Evolutionary conservation across 1,140 invertebrate genomes (phyloP).

Genomic region (Zaprionus vittiger): DNA sequence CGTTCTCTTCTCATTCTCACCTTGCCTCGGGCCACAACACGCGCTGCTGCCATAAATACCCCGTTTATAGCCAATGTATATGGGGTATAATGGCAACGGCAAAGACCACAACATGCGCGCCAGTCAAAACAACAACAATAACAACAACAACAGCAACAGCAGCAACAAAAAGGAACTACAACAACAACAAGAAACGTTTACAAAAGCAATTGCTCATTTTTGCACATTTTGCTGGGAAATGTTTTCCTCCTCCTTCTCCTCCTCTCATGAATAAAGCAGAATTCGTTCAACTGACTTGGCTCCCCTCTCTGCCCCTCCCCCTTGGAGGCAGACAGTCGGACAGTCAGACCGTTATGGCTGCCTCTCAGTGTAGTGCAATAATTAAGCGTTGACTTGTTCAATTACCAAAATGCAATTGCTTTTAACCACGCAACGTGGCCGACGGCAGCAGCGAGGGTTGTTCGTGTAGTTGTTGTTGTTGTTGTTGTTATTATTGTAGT

Average conservation of each 20-base stretch:
- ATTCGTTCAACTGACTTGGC: conserved; percentile 31
- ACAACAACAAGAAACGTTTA: conserved; percentile 39
- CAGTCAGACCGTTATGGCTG: conserved; percentile 74
- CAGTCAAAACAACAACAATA: conserved; percentile 6
- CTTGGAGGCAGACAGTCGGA: conserved; percentile 35
- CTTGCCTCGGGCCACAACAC: neutral
- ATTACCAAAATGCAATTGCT: conserved; percentile 81
- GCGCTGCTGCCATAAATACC: conserved; percentile 15
- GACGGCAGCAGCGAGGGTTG: conserved; percentile 7
- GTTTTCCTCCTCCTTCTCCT: conserved; percentile 21
- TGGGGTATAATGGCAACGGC: conserved; percentile 43
- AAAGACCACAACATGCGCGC: conserved; percentile 37
- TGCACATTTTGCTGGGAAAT: conserved; percentile 69
- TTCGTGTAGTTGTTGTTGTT: conserved; percentile 2
- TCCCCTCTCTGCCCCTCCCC: neutral
- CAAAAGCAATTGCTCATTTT: conserved; percentile 74
- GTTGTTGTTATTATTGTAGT: neutral
- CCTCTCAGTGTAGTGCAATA: conserved; percentile 68
- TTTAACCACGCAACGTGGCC: conserved; percentile 63
- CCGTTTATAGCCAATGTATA: conserved; percentile 6
- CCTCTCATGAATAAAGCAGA: conserved; percentile 40
- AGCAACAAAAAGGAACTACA: conserved; percentile 7
- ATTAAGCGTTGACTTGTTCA: conserved; percentile 82
- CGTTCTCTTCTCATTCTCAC: neutral
- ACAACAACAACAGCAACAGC: conserved; percentile 9